These are phyloP conservation scores for Solen grandis DNA, from an alignment of 1,140 invertebrate species.

Conservation along the genomic window DNA sequence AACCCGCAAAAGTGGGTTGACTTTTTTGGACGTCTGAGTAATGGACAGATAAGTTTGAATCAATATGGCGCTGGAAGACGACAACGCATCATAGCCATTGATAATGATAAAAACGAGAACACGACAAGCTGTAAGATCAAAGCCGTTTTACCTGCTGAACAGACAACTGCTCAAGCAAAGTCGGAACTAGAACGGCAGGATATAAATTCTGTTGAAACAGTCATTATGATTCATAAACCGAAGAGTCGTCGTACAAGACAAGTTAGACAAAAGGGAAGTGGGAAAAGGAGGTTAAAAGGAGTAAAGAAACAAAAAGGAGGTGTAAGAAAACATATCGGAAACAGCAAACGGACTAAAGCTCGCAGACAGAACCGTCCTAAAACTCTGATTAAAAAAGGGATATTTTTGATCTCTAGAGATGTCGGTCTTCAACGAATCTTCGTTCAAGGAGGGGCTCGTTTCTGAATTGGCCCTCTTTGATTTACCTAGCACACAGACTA, in stretches of 20 bases:
- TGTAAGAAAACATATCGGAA: not conserved
- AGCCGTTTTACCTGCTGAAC: conserved; percentile 7
- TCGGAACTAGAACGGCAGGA: not conserved
- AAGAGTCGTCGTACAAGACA: not conserved
- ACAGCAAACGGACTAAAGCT: not conserved
- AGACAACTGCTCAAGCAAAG: conserved; percentile 6
- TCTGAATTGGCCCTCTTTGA: not conserved
- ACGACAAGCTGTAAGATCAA: not conserved
- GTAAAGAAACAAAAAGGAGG: not conserved
- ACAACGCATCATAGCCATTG: not conserved
- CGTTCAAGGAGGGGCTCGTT: not conserved
- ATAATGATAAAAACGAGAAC: not conserved
- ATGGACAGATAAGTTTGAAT: not conserved
- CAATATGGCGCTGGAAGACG: not conserved
- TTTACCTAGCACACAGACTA: not conserved
- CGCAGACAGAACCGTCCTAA: not conserved
- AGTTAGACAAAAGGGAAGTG: not conserved
- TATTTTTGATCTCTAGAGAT: not conserved
- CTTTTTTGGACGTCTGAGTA: conserved; percentile 31
- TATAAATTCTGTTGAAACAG: not conserved
- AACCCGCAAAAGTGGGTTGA: conserved; percentile 46
- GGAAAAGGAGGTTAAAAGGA: not conserved
- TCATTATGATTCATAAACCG: not conserved
- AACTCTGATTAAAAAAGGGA: no score
- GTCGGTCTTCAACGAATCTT: not conserved